phyloP scores from a whole-genome alignment of 2,888 invertebrate species.

The Himalopsyche tibetana region DNA sequence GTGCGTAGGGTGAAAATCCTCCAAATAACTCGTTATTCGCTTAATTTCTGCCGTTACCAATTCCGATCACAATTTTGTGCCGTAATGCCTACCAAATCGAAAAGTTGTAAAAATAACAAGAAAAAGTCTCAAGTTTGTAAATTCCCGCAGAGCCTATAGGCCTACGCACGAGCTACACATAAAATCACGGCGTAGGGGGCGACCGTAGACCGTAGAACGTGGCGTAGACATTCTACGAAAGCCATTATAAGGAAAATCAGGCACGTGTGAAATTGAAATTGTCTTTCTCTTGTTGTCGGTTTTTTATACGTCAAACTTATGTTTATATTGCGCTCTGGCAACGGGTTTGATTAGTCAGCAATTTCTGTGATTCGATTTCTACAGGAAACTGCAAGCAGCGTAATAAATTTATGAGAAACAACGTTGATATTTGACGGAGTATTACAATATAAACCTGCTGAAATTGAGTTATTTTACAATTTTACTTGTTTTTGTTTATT shows the following conservation, averaged over 20 bases:
- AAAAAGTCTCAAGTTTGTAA: conserved; percentile 64
- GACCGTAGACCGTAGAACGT: conserved; percentile 54
- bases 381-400: neutral
- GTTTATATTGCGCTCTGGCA: conserved; percentile 36
- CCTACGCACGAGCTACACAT: conserved; percentile 66
- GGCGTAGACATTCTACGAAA: conserved; percentile 62
- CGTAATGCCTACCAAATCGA: conserved; percentile 63
- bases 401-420: neutral
- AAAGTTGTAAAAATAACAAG: conserved; percentile 65
- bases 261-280: conserved; percentile 66
- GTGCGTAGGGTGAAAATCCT: conserved; percentile 11
- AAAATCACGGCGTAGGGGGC: conserved; percentile 60
- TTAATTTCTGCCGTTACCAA: conserved; percentile 66
- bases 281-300: conserved; percentile 65
- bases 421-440: neutral
- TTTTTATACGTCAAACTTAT: conserved; percentile 60
- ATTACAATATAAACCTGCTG: neutral
- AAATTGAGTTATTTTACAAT: neutral
- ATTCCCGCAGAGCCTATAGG: conserved; percentile 57
- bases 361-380: conserved; percentile 16
- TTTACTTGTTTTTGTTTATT: neutral
- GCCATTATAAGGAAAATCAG: conserved; percentile 65
- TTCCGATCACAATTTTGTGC: conserved; percentile 65
- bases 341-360: conserved; percentile 34
- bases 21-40: conserved; percentile 49